phyloP scores from a whole-genome alignment of 2,797 vertebrate genomes.

The Peromyscus attwateri region DNA sequence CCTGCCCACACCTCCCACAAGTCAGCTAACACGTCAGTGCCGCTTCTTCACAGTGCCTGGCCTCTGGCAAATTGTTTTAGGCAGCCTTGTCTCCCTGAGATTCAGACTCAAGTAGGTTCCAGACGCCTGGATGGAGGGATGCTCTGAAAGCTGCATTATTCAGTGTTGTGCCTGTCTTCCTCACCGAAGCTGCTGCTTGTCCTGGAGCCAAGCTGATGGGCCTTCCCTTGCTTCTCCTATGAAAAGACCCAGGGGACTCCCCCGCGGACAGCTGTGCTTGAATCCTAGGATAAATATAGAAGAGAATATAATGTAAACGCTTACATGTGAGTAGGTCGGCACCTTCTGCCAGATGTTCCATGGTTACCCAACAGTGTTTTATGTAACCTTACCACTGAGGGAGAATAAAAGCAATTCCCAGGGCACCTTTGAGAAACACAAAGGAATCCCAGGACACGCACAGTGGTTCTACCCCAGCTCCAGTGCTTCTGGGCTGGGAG shows the following conservation, averaged over 20 bases:
- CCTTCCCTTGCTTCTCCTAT: background rate
- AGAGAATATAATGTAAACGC: background rate
- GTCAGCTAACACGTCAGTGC: background rate
- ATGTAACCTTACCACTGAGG: background rate
- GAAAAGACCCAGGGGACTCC: background rate
- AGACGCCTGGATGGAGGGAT: background rate
- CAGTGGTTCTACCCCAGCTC: background rate
- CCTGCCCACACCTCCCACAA: background rate
- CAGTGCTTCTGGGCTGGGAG: background rate
- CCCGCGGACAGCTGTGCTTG: background rate
- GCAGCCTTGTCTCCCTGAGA: background rate
- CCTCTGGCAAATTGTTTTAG: too few species aligned
- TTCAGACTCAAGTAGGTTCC: background rate
- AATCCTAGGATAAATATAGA: background rate
- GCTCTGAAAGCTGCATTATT: background rate
- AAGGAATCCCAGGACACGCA: background rate
- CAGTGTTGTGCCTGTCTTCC: background rate
- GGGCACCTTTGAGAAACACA: background rate
- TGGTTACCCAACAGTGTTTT: background rate
- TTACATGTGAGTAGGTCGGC: background rate
- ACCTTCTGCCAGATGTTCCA: background rate
- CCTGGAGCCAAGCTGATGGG: background rate
- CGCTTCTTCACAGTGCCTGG: background rate
- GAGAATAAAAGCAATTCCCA: background rate
- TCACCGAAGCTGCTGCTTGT: background rate